A percentile compares a stretch with the other conserved stretches of the same genome.
These are phyloP conservation scores for Sebastes nivosus DNA, from an alignment of 2,797 vertebrate species.

Conservation along the genomic window DNA sequence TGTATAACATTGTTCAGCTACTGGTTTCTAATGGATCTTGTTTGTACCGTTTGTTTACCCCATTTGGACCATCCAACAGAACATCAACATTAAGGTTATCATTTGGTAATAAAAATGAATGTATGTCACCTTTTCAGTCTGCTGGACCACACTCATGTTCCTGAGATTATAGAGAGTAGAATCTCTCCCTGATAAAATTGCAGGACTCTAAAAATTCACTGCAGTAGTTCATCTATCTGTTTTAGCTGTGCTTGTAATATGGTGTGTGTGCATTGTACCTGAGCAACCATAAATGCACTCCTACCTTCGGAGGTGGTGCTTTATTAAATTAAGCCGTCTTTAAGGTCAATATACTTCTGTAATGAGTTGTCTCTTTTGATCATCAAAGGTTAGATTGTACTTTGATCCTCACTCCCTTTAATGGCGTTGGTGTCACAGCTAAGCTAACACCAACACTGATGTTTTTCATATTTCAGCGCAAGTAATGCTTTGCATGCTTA, in stretches of 20 bases:
- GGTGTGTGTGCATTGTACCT: constrained; percentile 60
- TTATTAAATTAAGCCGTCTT: constrained; percentile 83
- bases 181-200: constrained; percentile 17
- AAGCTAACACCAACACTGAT: constrained; percentile 62
- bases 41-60: not conserved
- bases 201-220: constrained; percentile 34
- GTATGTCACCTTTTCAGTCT: constrained; percentile 3
- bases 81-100: constrained; percentile 3
- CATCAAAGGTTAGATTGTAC: constrained; percentile 79
- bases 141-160: not conserved
- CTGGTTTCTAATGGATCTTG: constrained; percentile 2
- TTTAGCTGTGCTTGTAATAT: constrained; percentile 62
- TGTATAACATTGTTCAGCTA: not conserved
- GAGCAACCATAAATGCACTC: constrained; percentile 62
- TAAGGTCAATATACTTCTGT: constrained; percentile 84
- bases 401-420: constrained; percentile 73
- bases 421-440: constrained; percentile 60
- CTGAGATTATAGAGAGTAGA: not conserved
- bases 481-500: constrained; percentile 99
- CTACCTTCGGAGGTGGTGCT: constrained; percentile 65
- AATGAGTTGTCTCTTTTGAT: constrained; percentile 86
- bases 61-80: not conserved
- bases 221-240: constrained; percentile 50
- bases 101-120: constrained; percentile 13
- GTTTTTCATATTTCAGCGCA: constrained; percentile 87